Percentiles rank a stretch among this genome's conserved stretches.
Evolutionary conservation across 2,888 invertebrate genomes (phyloP).

Genomic region (Mythimna ferrago): DNA sequence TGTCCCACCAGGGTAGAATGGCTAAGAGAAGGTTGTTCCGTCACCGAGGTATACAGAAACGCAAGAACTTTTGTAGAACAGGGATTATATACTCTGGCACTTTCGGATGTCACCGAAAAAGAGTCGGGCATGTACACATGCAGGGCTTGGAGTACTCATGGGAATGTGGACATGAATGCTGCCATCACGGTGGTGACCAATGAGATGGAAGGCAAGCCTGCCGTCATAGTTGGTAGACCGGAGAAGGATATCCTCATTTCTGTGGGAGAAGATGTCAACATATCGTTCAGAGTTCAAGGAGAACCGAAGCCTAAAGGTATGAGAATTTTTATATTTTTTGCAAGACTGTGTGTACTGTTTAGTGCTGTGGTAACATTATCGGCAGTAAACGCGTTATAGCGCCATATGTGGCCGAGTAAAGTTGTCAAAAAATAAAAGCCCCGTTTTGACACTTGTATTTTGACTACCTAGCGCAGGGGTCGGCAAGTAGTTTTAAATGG

Average conservation of each 20-base stretch:
- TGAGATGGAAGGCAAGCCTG: constrained; percentile 93
- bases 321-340: not conserved
- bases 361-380: no score
- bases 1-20: constrained; percentile 94
- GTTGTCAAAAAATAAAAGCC: no score
- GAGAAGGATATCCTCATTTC: constrained; percentile 94
- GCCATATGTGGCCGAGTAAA: no score
- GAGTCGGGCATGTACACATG: constrained; percentile 95
- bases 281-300: constrained; percentile 95
- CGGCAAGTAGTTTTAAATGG: no score
- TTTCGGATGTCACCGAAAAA: constrained; percentile 93
- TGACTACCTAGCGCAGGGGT: no score
- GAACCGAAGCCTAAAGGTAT: constrained; percentile 96
- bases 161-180: constrained; percentile 93
- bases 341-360: not conserved
- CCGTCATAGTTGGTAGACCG: constrained; percentile 95
- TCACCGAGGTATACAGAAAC: constrained; percentile 90
- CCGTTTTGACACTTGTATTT: no score
- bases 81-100: constrained; percentile 93
- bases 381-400: no score
- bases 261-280: constrained; percentile 95
- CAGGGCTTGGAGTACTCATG: constrained; percentile 93
- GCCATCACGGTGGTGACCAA: constrained; percentile 93
- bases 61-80: constrained; percentile 92
- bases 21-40: constrained; percentile 92